Evolutionary conservation across 2,797 vertebrate genomes (phyloP).

Genomic region (Sebastes cheni): DNA sequence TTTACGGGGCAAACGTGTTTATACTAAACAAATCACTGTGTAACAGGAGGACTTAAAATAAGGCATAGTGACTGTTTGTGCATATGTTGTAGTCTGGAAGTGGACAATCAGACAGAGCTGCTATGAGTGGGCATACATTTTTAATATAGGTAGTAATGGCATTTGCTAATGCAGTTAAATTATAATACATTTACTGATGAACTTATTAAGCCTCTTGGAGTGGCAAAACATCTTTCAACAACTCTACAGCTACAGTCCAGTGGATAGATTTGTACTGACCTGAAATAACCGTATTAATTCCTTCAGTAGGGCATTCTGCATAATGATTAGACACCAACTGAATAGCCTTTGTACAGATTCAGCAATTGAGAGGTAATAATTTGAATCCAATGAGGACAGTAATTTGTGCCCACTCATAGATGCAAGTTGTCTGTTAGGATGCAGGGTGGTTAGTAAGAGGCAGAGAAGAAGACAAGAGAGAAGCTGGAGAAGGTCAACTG

Average conservation of each 20-base stretch:
- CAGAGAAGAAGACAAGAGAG: slow-evolving; percentile 50
- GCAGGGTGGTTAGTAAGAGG: slow-evolving; percentile 62
- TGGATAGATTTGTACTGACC: background rate
- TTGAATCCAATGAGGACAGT: slow-evolving; percentile 6
- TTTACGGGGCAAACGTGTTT: background rate
- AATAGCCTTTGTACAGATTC: background rate
- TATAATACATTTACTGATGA: background rate
- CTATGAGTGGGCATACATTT: slow-evolving; percentile 64
- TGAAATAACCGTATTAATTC: background rate
- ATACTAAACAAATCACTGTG: background rate
- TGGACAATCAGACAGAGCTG: slow-evolving; percentile 58
- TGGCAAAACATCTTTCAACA: background rate
- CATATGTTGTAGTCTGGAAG: slow-evolving; percentile 51
- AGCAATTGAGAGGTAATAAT: slow-evolving; percentile 13
- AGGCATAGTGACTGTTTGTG: slow-evolving; percentile 40
- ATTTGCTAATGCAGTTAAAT: background rate
- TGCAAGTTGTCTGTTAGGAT: slow-evolving; percentile 60
- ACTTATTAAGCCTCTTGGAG: background rate
- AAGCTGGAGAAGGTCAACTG: slow-evolving; percentile 34
- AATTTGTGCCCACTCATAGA: slow-evolving; percentile 69
- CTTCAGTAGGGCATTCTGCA: background rate
- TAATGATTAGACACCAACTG: background rate
- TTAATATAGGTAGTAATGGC: background rate
- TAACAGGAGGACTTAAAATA: slow-evolving; percentile 37
- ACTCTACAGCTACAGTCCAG: background rate